A percentile compares a stretch with the other conserved stretches of the same genome.
Conservation (phyloP, 2,113 vertebrate species). For the Entomyzon cyanotis region DNA sequence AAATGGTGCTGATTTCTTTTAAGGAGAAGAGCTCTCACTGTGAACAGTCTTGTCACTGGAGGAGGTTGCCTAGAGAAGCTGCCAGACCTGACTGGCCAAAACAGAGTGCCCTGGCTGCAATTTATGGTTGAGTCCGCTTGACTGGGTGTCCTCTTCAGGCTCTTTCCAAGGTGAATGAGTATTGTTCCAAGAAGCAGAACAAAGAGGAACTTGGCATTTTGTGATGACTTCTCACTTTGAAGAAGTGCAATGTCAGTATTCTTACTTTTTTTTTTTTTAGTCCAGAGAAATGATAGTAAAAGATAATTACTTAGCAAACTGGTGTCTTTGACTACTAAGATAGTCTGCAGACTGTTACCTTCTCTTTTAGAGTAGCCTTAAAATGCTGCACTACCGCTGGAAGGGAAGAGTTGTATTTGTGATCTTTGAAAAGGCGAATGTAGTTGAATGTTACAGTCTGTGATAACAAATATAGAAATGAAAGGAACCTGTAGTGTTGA, state of each 20-base stretch:
- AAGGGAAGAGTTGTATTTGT: neutral
- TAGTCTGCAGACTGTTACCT: neutral
- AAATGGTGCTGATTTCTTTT: neutral
- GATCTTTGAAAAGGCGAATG: neutral
- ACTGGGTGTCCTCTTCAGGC: neutral
- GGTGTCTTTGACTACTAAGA: neutral
- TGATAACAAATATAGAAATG: neutral
- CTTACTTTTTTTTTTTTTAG: neutral
- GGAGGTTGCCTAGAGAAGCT: neutral
- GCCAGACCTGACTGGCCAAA: neutral
- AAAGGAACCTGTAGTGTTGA: neutral
- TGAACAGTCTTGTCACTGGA: neutral
- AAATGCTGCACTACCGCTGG: neutral
- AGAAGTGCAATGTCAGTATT: neutral
- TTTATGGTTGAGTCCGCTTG: neutral
- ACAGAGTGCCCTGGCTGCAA: fast-evolving
- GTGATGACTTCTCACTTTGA: neutral
- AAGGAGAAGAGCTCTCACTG: neutral
- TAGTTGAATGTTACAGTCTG: neutral
- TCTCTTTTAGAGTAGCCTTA: neutral
- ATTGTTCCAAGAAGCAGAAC: neutral
- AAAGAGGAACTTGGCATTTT: neutral
- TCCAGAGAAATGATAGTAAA: neutral
- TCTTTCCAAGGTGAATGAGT: neutral
- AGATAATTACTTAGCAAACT: neutral